Conservation (phyloP, 2,888 invertebrate genomes). For the Gymnocheta viridis region DNA sequence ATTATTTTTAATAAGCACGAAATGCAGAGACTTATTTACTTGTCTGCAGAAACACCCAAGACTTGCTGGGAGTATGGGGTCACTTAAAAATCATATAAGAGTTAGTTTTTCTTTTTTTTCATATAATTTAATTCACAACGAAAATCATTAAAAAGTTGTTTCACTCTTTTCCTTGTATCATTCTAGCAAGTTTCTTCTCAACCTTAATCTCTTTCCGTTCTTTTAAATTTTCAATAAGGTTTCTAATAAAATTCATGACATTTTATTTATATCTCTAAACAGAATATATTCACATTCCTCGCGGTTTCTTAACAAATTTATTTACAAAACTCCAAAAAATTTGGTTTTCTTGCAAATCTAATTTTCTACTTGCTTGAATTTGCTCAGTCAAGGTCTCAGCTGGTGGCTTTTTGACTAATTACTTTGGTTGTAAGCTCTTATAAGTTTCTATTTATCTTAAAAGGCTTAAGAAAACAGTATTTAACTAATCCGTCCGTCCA, state of each 20-base stretch:
- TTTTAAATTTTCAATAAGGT: neutral
- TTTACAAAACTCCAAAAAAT: conserved; percentile 1
- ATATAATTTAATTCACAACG: too few species aligned
- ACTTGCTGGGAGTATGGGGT: too few species aligned
- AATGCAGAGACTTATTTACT: too few species aligned
- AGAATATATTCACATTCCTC: neutral
- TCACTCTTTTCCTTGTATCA: too few species aligned
- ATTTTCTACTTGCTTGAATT: conserved; percentile 1
- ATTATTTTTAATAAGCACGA: too few species aligned
- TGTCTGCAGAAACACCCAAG: too few species aligned
- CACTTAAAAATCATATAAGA: too few species aligned
- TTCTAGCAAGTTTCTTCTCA: too few species aligned
- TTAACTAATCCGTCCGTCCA: too few species aligned
- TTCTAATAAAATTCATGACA: neutral
- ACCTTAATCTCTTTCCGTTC: neutral
- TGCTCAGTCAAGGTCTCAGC: conserved; percentile 6
- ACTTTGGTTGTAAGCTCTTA: neutral
- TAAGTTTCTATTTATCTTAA: neutral
- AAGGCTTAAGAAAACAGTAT: too few species aligned
- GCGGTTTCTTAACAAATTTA: neutral
- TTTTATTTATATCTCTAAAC: neutral
- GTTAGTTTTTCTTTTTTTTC: too few species aligned
- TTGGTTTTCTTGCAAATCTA: conserved; percentile 4
- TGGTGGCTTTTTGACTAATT: conserved; percentile 35
- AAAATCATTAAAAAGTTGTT: too few species aligned